phyloP scores from a whole-genome alignment of 2,797 vertebrate species.

The Gambusia yucatana region DNA sequence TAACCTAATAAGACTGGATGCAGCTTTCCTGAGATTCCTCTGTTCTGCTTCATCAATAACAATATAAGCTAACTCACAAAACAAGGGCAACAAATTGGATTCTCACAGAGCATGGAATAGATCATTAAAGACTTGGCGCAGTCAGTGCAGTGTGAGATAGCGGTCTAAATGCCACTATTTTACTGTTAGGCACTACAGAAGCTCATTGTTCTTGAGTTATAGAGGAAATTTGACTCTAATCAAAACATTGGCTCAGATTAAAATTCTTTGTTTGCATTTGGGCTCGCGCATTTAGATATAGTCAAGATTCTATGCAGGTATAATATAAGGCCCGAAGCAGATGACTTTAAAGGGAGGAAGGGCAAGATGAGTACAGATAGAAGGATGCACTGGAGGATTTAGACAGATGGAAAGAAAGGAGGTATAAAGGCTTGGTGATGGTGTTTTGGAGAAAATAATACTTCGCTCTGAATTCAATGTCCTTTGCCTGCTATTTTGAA shows the following conservation, averaged over 20 bases:
- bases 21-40: slow-evolving; percentile 36
- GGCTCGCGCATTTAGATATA: not conserved
- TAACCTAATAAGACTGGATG: slow-evolving; percentile 19
- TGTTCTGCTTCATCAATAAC: slow-evolving; percentile 54
- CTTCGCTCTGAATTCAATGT: not conserved
- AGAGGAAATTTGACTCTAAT: not conserved
- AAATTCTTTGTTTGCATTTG: not conserved
- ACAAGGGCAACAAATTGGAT: slow-evolving; percentile 61
- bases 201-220: slow-evolving; percentile 3
- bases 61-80: slow-evolving; percentile 34
- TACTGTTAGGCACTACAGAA: slow-evolving; percentile 24
- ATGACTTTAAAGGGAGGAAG: not conserved
- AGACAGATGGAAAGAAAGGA: not conserved
- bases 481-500: not conserved
- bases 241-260: not conserved
- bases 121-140: slow-evolving; percentile 49
- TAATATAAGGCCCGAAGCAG: not conserved
- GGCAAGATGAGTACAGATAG: not conserved
- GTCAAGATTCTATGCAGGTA: not conserved
- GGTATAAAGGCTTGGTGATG: not conserved
- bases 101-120: slow-evolving; percentile 41
- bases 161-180: slow-evolving; percentile 18
- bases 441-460: not conserved
- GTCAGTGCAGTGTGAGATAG: slow-evolving; percentile 11
- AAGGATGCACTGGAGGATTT: not conserved